Base-by-base conservation (phyloP, 1,140 invertebrate species). In the Caenorhabditis brenneri region DNA sequence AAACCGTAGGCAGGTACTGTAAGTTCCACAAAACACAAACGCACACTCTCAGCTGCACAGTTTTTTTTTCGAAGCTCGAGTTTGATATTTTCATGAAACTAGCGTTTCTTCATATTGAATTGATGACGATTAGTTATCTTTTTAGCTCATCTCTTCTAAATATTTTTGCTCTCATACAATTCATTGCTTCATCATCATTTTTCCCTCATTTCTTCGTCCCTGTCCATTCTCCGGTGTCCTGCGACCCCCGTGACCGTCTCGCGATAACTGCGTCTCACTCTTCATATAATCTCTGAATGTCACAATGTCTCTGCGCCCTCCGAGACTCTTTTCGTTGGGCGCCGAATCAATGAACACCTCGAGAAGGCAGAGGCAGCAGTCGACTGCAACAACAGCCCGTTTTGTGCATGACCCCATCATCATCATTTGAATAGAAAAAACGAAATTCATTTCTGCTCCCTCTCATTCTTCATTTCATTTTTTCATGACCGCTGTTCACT, bases 311-410 rank as follows among this genome's bases (percentile, higher is more conserved):
- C 65, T 74, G n/a, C 29, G 5, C 36, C n/a, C 65, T 74, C 65
- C 65, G n/a, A 19, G 36, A 42, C 65, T 42, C 65, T 74, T n/a
- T 5, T 42, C 65, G n/a, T 42, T 42, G 65, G 33, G 65, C 65
- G 65, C 65, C 65, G 65, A 74, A 74, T 74, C 65, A 74, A 74
- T 74, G 65, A 74, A 74, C 65, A 74, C 65, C 65, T 74, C 65
- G 65, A 36, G 36, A 74, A 24, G 5, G 65, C 22, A 65, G 29
- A 65, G 12, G 24, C 58, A 65, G 58, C 58, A 74, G 65, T 55
- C 53, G 53, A 55, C 33, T 27, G 36, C 58, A 65, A 31, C 58
- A 65, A 19, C 65, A 74, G 65, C 65, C 65, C 36, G 65, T 74
- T 74, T 74, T 74, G 65, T 74, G 65, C 65, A 74, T 74, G 65